Percentiles rank a stretch among this genome's conserved stretches.
Conservation (phyloP, 2,113 vertebrate species). For the Thomomys bottae region DNA sequence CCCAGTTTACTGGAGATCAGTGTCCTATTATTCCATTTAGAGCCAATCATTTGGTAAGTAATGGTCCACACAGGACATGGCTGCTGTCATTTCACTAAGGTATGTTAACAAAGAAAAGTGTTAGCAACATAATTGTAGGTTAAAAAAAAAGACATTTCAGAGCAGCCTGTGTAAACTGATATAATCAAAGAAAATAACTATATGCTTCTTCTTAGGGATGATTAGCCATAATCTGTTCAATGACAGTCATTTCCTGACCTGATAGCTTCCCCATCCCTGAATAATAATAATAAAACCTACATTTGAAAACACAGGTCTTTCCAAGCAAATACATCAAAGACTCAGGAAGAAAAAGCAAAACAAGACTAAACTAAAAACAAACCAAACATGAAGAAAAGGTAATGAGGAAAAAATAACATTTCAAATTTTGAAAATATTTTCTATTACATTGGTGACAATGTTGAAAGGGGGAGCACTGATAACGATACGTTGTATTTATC, state of each 20-base stretch:
- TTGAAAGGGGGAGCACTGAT: too few relatives aligned
- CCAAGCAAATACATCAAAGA: background rate
- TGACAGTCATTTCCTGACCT: background rate
- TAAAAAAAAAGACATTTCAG: background rate
- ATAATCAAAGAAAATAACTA: background rate
- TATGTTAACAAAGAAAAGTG: background rate
- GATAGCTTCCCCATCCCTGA: background rate
- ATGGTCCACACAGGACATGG: rapidly evolving
- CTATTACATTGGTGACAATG: background rate
- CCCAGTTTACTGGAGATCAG: too few relatives aligned
- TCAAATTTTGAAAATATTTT: conserved; percentile 9
- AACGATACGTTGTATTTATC: too few relatives aligned
- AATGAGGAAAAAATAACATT: background rate
- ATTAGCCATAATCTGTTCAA: background rate
- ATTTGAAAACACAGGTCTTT: conserved; percentile 40
- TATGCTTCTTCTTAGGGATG: background rate
- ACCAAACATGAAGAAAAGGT: background rate
- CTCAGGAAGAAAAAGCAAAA: background rate
- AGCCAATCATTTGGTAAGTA: background rate
- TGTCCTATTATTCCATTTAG: background rate
- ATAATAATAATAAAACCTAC: background rate
- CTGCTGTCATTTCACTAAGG: background rate
- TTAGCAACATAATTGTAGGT: background rate
- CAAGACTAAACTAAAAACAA: background rate
- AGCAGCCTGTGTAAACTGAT: background rate